A percentile compares a stretch with the other conserved stretches of the same genome.
Evolutionary conservation across 1,140 invertebrate genomes (phyloP).

Genomic region (Linepithema humile): DNA sequence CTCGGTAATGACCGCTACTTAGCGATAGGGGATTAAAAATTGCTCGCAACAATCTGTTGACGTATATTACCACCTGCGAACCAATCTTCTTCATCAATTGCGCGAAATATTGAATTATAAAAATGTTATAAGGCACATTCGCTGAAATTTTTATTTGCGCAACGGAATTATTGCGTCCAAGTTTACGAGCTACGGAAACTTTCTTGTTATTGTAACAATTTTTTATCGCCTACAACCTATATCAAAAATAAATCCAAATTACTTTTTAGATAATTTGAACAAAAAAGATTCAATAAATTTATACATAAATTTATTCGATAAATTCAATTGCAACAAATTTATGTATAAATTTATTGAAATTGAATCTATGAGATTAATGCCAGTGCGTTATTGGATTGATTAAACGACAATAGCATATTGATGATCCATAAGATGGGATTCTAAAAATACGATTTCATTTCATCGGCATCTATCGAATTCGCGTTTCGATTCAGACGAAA

Average conservation of each 20-base stretch:
- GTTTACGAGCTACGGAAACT: neutral
- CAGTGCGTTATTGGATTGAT: neutral
- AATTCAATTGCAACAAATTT: neutral
- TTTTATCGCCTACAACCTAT: no score
- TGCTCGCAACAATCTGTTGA: constrained; percentile 5
- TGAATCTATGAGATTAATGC: no score
- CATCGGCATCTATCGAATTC: neutral
- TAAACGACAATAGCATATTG: neutral
- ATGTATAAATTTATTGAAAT: no score
- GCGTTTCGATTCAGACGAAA: constrained; percentile 23
- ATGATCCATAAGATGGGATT: neutral
- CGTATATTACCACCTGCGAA: neutral
- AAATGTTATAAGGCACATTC: neutral
- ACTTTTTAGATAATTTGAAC: neutral
- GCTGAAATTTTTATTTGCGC: neutral
- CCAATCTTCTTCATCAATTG: neutral
- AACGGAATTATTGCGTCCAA: neutral
- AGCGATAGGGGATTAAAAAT: constrained; percentile 64
- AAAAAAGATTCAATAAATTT: neutral
- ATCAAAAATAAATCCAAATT: neutral
- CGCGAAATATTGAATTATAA: neutral
- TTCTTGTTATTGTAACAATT: neutral
- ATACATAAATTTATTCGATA: neutral
- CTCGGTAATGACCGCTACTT: constrained; percentile 57
- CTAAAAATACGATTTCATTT: constrained; percentile 1